A percentile compares a stretch with the other conserved stretches of the same genome.
Evolutionary conservation across 2,113 vertebrate genomes (phyloP).

Genomic region (Malurus alboscapulatus): DNA sequence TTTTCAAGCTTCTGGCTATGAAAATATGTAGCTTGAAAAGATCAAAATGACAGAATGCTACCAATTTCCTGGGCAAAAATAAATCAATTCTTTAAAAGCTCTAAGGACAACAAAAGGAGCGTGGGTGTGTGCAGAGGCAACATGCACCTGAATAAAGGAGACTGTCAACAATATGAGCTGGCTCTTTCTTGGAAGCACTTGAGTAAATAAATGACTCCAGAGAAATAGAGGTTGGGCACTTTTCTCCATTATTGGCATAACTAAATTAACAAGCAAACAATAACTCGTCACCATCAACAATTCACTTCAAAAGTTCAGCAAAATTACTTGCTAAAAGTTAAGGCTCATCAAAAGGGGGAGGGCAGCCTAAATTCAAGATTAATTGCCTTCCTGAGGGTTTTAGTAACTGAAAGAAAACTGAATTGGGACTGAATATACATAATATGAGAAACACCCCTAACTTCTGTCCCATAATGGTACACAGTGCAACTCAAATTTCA

Average conservation of each 20-base stretch:
- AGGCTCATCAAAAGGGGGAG: background rate
- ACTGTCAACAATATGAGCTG: background rate
- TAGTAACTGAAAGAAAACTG: background rate
- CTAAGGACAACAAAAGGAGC: background rate
- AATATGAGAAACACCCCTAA: background rate
- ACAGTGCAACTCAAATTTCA: background rate
- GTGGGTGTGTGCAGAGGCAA: background rate
- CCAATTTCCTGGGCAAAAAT: background rate
- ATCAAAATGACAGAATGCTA: background rate
- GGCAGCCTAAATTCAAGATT: background rate
- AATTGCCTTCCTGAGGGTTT: background rate
- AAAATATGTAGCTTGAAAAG: background rate
- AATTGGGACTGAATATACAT: background rate
- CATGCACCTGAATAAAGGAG: background rate
- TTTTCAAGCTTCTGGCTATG: background rate
- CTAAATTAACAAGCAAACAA: conserved; percentile 15
- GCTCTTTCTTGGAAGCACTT: conserved; percentile 18
- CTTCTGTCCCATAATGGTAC: background rate
- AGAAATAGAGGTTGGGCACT: background rate
- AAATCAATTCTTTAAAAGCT: background rate
- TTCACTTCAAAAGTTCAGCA: background rate
- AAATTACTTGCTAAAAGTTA: background rate
- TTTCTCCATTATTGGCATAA: background rate
- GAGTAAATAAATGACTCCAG: conserved; percentile 21
- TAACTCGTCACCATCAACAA: conserved; percentile 11